phyloP scores from a whole-genome alignment of 1,140 invertebrate species.

The Drosophila repletoides region DNA sequence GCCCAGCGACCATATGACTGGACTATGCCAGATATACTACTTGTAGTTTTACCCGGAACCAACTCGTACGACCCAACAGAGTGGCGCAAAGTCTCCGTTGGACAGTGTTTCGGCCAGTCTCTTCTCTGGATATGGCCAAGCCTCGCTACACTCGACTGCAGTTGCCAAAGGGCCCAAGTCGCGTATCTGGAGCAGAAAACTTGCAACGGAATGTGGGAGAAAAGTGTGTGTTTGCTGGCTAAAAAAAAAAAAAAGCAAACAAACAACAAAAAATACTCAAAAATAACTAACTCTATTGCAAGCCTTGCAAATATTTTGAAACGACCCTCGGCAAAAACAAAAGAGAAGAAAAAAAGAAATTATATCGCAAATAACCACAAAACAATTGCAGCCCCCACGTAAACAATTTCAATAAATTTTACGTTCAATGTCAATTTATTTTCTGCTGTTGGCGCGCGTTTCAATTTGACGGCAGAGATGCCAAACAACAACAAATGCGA shows the following conservation, averaged over 20 bases:
- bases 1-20: conserved; percentile 38
- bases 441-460: conserved; percentile 62
- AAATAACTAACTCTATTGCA: conserved; percentile 8
- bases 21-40: conserved; percentile 36
- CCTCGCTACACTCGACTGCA: conserved; percentile 71
- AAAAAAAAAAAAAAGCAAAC: no score
- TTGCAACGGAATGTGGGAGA: conserved; percentile 40
- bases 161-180: conserved; percentile 59
- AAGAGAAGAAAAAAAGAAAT: not conserved
- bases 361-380: conserved; percentile 14
- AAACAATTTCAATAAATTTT: conserved; percentile 77
- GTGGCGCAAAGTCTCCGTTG: conserved; percentile 5
- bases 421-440: conserved; percentile 76
- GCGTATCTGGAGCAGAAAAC: conserved; percentile 71
- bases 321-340: conserved; percentile 25
- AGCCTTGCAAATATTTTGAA: conserved; percentile 38
- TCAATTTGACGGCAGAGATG: conserved; percentile 61
- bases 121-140: conserved; percentile 37
- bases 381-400: conserved; percentile 55
- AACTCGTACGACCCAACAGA: not conserved
- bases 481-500: conserved; percentile 8
- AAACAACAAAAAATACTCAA: no score
- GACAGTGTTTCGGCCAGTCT: conserved; percentile 42
- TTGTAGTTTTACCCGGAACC: conserved; percentile 34
- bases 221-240: conserved; percentile 26